Conservation (phyloP, 2,113 vertebrate species). For the Elanus axillaris region DNA sequence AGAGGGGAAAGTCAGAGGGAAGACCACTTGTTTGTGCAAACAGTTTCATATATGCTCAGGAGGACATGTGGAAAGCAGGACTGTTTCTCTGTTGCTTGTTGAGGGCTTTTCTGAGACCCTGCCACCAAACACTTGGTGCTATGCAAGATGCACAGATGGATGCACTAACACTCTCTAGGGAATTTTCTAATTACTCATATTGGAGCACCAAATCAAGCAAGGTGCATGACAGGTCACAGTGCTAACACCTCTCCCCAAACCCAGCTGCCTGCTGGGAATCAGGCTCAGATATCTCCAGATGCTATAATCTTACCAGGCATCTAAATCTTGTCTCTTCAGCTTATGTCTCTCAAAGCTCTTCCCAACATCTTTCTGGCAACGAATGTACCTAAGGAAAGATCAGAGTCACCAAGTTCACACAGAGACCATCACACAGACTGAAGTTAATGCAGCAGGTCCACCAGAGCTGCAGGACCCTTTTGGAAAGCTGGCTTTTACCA, state of each 20-base stretch:
- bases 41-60: accelerated
- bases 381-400: conserved; percentile 84
- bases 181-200: background rate
- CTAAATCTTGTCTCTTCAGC: conserved; percentile 89
- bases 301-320: conserved; percentile 83
- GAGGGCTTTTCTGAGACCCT: background rate
- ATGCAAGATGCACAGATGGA: accelerated
- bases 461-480: background rate
- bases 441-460: background rate
- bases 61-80: background rate
- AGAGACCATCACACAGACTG: accelerated
- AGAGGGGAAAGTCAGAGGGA: background rate
- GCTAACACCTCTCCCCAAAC: background rate
- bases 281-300: background rate
- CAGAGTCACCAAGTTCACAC: background rate
- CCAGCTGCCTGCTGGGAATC: background rate
- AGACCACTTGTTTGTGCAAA: background rate
- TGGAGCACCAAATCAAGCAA: background rate
- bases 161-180: background rate
- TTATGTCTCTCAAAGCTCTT: conserved; percentile 93
- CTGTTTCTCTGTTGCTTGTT: background rate
- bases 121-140: background rate
- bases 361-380: conserved; percentile 91
- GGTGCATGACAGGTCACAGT: background rate
- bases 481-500: background rate